Base-by-base conservation (phyloP, 2,888 invertebrate genomes). In the Tiphia femorata region DNA sequence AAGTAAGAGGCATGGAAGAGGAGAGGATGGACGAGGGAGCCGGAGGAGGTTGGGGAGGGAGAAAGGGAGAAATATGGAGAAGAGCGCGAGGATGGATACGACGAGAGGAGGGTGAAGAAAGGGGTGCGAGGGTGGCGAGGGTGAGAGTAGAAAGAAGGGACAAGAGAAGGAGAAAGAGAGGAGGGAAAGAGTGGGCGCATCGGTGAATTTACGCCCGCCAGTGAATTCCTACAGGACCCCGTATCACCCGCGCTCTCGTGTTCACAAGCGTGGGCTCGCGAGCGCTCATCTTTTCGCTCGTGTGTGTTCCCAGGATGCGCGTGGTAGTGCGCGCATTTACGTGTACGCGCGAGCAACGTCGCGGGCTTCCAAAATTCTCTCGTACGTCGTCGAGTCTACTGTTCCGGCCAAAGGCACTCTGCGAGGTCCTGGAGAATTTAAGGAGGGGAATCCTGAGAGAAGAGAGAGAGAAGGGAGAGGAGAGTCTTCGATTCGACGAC, bases 211-310 rank as follows among this genome's bases (percentile, higher is more conserved):
- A 80, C 80, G 78, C 78, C 72, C 73, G 74, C 61, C 72, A 65
- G 73, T 76, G 78, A 80, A 80, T 80, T 80, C 79, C 80, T 76
- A 67, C 74, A 73, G 78, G 75, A 70, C 77, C 78, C 77, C 78
- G 73, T 79, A 78, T 79, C 76, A 70, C 73, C 70, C 68, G 65
- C 68, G 63, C 69, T 65, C 70, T 68, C 64, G 53, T 62, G 40
- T 54, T 29, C 49, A 20, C 46, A 44, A 46, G 41, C 50, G 29
- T 54, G 49, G n/a, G n/a, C n/a, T n/a, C 30, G 25, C 41, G 25
- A 38, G 6, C 10, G 56, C 14, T n/a, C n/a, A n/a, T n/a, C n/a
- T n/a, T n/a, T n/a, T n/a, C n/a, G n/a, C n/a, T n/a, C 55, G 46
- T 8, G 7, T 50, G 29, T 23, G 40, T 33, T n/a, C n/a, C n/a